phyloP scores from a whole-genome alignment of 2,888 invertebrate genomes.

The Panopea generosa region DNA sequence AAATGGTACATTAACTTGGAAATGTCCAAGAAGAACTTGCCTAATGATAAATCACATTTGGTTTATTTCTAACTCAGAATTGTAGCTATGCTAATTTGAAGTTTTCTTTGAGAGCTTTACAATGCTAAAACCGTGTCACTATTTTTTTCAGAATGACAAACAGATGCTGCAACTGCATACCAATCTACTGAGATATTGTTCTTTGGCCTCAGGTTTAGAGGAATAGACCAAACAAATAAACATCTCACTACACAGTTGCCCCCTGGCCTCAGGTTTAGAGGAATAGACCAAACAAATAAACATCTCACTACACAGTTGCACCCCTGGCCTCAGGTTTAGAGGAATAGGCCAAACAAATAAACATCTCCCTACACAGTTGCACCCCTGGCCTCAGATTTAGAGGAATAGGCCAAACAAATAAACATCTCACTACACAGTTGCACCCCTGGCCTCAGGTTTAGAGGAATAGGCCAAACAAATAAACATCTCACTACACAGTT shows the following conservation, averaged over 20 bases:
- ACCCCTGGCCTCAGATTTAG: conserved; percentile 48
- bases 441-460: conserved; percentile 43
- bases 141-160: conserved; percentile 64
- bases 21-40: too few species aligned
- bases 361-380: too few species aligned
- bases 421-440: conserved; percentile 57
- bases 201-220: conserved; percentile 52
- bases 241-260: conserved; percentile 59
- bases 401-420: conserved; percentile 45
- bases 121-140: too few species aligned
- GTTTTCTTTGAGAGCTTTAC: too few species aligned
- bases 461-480: conserved; percentile 57
- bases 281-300: conserved; percentile 48
- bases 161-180: conserved; percentile 65
- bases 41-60: too few species aligned
- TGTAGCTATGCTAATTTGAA: too few species aligned
- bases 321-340: too few species aligned
- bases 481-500: too few species aligned
- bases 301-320: too few species aligned
- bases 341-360: too few species aligned
- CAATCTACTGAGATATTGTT: conserved; percentile 64
- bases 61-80: too few species aligned
- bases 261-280: conserved; percentile 52
- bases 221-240: conserved; percentile 34
- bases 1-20: too few species aligned